Base-by-base conservation (phyloP, 2,113 vertebrate genomes). In the Gila orcuttii region DNA sequence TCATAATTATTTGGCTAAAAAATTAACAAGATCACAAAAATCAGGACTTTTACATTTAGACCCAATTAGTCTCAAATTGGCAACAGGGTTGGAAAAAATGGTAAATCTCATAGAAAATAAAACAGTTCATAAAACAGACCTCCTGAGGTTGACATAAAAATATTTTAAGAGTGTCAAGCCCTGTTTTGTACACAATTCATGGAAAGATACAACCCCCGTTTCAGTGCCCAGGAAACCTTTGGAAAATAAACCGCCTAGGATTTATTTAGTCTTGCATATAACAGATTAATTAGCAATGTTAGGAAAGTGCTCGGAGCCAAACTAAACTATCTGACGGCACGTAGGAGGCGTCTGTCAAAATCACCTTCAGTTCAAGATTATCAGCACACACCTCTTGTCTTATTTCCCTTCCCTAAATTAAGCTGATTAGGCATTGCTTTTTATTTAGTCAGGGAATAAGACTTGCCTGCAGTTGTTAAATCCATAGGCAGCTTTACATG, bases 401-500 rank as follows among this genome's bases (percentile, higher is more conserved):
- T 76, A 74, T 86, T 79, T 73, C 33, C 79, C 21, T 52, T 60
- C 2, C 15, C 50, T 68, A 83, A 90, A 88, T 86, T 86, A 90
- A 90, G 87, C 71, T 83, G 87, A 90, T 88, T 90, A 87, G 79
- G 74, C 52, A 57, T 75, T n/a, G 57, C 80, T 50, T 87, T 83
- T 78, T 52, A 31, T 71, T 59, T 80, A 66, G 36, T 69, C 55
- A 45, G 60, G 42, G 45, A 75, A 81, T 82, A 84, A 78, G 81
- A 60, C 69, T 57, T 45, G 52, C 42, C 28, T 59, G 77, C 60
- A 66, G 57, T 79, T 55, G 62, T 57, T 88, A 89, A 82, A 88
- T 85, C 78, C 82, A 85, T 60, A 81, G 23, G 50, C 78, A 62
- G 82, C 64, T 23, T 82, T 69, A 81, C 71, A 75, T 73, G 64